Conservation (phyloP, 2,113 vertebrate genomes). For the Circaetus cinerascens region DNA sequence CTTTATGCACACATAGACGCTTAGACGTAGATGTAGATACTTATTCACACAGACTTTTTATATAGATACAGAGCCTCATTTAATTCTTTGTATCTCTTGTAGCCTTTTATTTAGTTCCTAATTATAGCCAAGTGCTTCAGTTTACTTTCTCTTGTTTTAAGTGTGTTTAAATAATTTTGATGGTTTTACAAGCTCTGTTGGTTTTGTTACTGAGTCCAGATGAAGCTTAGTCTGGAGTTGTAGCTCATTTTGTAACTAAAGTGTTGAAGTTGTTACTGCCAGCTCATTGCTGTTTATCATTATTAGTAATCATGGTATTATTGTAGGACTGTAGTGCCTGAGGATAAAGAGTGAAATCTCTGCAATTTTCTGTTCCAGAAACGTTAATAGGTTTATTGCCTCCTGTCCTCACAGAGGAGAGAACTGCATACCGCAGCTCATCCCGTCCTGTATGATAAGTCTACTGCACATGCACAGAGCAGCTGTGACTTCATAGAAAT, state of each 20-base stretch:
- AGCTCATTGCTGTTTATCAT: background rate
- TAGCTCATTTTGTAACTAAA: background rate
- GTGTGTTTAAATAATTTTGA: background rate
- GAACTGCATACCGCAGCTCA: background rate
- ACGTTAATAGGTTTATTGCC: background rate
- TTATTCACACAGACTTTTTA: background rate
- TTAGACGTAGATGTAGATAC: background rate
- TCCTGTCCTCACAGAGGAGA: background rate
- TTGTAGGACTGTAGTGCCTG: background rate
- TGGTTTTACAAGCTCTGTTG: background rate
- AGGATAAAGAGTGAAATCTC: background rate
- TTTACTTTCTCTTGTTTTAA: background rate
- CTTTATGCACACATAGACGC: background rate
- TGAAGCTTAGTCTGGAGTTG: background rate
- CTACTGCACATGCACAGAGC: no score
- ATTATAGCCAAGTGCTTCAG: background rate
- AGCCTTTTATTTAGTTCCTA: background rate
- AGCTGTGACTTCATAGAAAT: background rate
- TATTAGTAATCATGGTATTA: background rate
- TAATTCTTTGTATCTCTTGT: background rate
- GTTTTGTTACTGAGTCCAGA: background rate
- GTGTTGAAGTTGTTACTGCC: background rate
- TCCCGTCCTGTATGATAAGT: background rate
- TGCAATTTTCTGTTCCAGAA: background rate
- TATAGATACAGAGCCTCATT: background rate